Conservation (phyloP, 2,797 vertebrate genomes). For the Rhynchotus rufescens region DNA sequence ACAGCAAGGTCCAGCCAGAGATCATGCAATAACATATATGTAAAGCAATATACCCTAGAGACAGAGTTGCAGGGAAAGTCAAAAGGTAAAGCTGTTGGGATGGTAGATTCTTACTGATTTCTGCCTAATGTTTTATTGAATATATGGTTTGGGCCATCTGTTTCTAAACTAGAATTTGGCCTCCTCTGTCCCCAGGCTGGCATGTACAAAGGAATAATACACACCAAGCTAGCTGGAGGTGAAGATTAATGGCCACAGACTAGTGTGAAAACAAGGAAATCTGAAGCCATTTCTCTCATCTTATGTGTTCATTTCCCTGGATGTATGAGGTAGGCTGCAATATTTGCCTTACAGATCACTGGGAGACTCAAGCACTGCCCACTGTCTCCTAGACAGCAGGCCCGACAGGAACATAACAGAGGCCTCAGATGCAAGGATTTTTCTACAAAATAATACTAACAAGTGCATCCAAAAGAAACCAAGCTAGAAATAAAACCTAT, state of each 20-base stretch:
- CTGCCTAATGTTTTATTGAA: slow-evolving; percentile 6
- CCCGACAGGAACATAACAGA: background rate
- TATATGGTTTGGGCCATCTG: background rate
- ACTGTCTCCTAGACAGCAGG: slow-evolving; percentile 43
- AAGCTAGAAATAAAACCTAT: background rate
- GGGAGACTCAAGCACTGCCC: slow-evolving; percentile 10
- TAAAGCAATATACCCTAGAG: background rate
- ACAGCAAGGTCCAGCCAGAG: background rate
- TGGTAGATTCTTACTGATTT: background rate
- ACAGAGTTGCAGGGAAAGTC: background rate
- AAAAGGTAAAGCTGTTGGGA: background rate
- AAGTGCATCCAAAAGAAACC: background rate
- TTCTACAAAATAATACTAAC: background rate
- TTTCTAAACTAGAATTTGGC: slow-evolving; percentile 1
- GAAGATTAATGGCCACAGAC: background rate
- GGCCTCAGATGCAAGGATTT: slow-evolving; percentile 47
- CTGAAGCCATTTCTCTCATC: background rate
- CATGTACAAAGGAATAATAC: background rate
- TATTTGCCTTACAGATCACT: slow-evolving; percentile 54
- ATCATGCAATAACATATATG: background rate
- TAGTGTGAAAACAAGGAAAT: slow-evolving; percentile 12
- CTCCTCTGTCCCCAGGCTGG: background rate
- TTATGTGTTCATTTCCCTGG: background rate
- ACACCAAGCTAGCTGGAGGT: background rate
- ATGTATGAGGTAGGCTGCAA: background rate